A percentile compares a stretch with the other conserved stretches of the same genome.
These are phyloP conservation scores for Apodemus speciosus DNA, from an alignment of 2,113 vertebrate species.

Conservation along the genomic window DNA sequence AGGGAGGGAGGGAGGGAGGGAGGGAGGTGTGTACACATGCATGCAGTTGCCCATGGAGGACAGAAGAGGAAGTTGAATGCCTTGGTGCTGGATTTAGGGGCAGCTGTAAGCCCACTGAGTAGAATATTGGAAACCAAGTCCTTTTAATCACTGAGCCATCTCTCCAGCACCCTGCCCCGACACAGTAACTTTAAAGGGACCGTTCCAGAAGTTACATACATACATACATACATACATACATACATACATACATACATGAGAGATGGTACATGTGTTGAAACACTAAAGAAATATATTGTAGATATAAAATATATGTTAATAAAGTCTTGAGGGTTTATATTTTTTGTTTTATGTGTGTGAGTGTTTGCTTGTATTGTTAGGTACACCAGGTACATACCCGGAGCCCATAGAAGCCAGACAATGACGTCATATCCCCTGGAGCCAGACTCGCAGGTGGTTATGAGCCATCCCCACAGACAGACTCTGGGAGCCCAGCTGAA, in stretches of 20 bases:
- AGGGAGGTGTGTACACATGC: background rate
- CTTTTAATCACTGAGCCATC: background rate
- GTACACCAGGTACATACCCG: background rate
- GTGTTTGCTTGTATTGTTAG: background rate
- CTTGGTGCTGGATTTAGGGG: background rate
- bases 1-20: background rate
- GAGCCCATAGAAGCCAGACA: background rate
- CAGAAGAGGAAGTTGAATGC: background rate
- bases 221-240: background rate
- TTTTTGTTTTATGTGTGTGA: background rate
- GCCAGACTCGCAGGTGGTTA: background rate
- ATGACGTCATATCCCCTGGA: background rate
- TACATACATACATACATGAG: background rate
- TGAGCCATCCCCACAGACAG: background rate
- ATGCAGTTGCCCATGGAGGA: background rate
- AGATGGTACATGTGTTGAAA: background rate
- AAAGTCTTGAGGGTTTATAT: background rate
- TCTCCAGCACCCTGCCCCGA: background rate
- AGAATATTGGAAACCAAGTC: background rate
- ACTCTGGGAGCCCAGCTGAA: background rate
- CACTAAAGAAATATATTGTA: background rate
- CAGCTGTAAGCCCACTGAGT: background rate
- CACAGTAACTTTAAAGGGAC: background rate
- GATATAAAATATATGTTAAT: constrained; percentile 1
- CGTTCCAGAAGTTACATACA: background rate